These are phyloP conservation scores for Paramormyrops kingsleyae DNA, from an alignment of 2,113 vertebrate genomes.

Conservation along the genomic window DNA sequence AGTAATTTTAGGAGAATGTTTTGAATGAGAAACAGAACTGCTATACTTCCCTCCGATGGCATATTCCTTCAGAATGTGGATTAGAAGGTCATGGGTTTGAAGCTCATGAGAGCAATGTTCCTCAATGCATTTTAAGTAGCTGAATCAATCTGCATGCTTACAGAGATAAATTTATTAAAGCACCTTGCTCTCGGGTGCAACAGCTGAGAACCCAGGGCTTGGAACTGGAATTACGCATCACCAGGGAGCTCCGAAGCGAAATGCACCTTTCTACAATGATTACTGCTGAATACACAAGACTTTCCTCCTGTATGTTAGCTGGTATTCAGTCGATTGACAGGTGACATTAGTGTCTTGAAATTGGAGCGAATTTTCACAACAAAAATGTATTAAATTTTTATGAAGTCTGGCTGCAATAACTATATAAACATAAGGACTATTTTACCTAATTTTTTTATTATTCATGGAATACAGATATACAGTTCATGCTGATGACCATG, in stretches of 20 bases:
- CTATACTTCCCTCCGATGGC: background rate
- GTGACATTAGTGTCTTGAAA: background rate
- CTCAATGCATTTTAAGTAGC: conserved; percentile 4
- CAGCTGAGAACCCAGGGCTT: background rate
- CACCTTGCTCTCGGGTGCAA: background rate
- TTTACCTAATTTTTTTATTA: background rate
- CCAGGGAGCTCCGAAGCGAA: background rate
- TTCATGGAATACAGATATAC: background rate
- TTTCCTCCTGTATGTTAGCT: background rate
- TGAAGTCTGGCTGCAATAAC: background rate
- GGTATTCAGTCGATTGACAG: background rate
- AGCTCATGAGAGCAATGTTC: background rate
- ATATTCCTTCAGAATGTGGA: background rate
- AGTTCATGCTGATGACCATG: background rate
- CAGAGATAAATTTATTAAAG: background rate
- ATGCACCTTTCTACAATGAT: background rate
- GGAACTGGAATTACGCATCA: background rate
- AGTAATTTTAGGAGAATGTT: background rate
- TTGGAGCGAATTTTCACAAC: background rate
- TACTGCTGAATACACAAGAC: background rate
- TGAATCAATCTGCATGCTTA: background rate
- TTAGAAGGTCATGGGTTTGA: background rate
- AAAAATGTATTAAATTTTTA: background rate
- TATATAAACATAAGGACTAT: background rate
- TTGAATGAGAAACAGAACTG: background rate